Evolutionary conservation across 2,113 vertebrate genomes (phyloP).

Genomic region (Platysteira castanea): DNA sequence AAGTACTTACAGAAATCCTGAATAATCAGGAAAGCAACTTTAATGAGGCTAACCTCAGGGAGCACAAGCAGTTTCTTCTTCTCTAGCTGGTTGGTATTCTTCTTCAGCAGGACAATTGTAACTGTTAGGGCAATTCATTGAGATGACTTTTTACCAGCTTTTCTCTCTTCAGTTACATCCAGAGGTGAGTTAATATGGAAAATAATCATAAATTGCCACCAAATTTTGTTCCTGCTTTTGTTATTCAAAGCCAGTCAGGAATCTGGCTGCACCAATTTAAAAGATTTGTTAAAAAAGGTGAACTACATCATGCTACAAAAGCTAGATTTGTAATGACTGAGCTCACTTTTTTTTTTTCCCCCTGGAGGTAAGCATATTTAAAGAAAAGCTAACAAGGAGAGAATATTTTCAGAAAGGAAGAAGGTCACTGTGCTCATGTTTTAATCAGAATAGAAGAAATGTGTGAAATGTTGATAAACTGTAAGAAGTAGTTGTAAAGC

Average conservation of each 20-base stretch:
- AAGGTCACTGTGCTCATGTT: background rate
- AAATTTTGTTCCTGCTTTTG: background rate
- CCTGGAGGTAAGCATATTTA: background rate
- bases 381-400: background rate
- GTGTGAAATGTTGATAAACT: background rate
- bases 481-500: background rate
- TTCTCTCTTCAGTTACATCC: background rate
- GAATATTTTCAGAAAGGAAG: background rate
- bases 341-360: no score
- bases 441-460: background rate
- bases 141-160: background rate
- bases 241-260: background rate
- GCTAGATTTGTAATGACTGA: background rate
- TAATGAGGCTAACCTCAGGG: constrained; percentile 4
- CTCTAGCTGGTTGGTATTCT: background rate
- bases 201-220: background rate
- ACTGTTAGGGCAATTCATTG: background rate
- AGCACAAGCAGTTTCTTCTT: background rate
- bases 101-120: background rate
- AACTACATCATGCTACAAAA: background rate
- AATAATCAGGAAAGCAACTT: constrained; percentile 27
- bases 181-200: background rate
- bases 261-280: background rate
- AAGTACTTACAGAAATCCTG: background rate
- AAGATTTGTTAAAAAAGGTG: background rate